Evolutionary conservation across 2,888 invertebrate species (phyloP), one percentile per base, ranked within the genome.

Genomic region (Minunthozetes semirufus): DNA sequence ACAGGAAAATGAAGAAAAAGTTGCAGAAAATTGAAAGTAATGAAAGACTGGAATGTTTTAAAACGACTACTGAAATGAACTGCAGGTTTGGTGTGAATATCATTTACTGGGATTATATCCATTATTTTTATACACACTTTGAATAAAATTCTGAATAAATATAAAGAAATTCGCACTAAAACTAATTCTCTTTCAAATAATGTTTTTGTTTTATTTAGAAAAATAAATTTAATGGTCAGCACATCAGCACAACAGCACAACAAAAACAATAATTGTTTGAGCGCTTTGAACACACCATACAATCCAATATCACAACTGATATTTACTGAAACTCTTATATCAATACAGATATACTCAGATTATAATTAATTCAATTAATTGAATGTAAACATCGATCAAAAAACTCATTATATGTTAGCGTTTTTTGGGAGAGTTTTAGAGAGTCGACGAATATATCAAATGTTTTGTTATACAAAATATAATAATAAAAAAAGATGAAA

Each of bases 351-450:
- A n/a, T n/a, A n/a, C 13, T 29, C 1, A 9, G 9, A 63, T 63
- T 9, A 63, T 63, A 63, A 63, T 63, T 63, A 33, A 33, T 29
- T 63, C 17, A 63, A 63, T 63, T n/a, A 63, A 63, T 63, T 33
- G 33, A 63, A 63, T 63, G 25, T 1, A 38, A 63, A 42, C 29
- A 38, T 38, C n/a, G 19, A 19, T 29, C 27, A 38, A 66, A 66
- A 66, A 66, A 66, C 66, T 66, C 66, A 42, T 66, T 66, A 66
- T 17, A 38, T 66, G 9, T 5, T 59, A 29, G 2, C 19, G 4
- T n/a, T 66, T 66, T 42, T 38, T 19, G 19, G 66, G 66, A 42
- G 38, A 66, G 66, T 42, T 38, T 22, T 27, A 19, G 29, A 8
- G 9, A 19, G 22, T 22, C 17, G 4, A 19, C 4, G 33, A 38